These are phyloP conservation scores for Perodicticus potto DNA, from an alignment of 2,797 vertebrate species.

Conservation along the genomic window DNA sequence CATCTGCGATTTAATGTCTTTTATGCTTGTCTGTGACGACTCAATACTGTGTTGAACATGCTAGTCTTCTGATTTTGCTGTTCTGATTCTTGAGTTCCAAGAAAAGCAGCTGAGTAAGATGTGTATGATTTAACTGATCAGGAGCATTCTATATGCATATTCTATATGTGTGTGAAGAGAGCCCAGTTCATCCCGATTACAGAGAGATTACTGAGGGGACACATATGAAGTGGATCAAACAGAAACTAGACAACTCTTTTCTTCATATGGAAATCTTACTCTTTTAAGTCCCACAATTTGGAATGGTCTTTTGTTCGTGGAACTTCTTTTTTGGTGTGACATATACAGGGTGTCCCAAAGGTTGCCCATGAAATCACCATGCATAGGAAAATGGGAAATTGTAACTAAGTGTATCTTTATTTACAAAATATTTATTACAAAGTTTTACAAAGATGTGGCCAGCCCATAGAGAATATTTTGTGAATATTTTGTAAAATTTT, in stretches of 20 bases:
- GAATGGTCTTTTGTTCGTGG: not conserved
- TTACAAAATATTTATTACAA: no score
- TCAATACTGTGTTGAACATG: conserved; percentile 32
- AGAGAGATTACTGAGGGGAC: not conserved
- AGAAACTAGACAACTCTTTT: conserved; percentile 16
- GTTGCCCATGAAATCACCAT: no score
- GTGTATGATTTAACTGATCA: not conserved
- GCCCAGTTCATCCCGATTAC: not conserved
- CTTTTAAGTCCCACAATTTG: not conserved
- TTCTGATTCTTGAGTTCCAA: conserved; percentile 70
- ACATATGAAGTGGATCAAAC: not conserved
- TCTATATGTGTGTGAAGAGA: not conserved
- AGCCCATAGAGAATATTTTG: no score
- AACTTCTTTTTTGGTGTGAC: not conserved
- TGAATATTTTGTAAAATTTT: no score
- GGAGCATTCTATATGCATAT: not conserved
- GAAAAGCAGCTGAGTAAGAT: conserved; percentile 58
- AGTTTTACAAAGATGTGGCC: no score
- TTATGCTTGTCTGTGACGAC: conserved; percentile 62
- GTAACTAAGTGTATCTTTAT: no score
- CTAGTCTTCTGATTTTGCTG: conserved; percentile 33
- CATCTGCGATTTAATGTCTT: conserved; percentile 70
- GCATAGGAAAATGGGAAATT: no score
- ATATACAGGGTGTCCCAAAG: no score
- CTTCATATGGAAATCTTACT: conserved; percentile 39